Percentiles rank a stretch among this genome's conserved stretches.
Evolutionary conservation across 2,113 vertebrate species (phyloP).

Genomic region (Ammodramus savannarum): DNA sequence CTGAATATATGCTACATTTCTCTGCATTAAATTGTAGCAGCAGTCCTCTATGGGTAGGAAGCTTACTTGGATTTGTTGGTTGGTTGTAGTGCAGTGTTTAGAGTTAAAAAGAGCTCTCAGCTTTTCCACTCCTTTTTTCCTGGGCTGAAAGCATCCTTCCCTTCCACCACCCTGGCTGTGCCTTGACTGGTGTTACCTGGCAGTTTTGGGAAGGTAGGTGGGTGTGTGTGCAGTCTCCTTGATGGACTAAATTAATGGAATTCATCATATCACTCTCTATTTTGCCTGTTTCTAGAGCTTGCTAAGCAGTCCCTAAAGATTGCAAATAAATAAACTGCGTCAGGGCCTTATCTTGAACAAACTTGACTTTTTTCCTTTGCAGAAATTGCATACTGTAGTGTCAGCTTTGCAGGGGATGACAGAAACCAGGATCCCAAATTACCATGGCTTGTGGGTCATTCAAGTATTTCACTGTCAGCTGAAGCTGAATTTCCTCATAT

Average conservation of each 20-base stretch:
- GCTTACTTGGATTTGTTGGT: neutral
- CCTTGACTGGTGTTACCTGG: neutral
- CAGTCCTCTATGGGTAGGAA: neutral
- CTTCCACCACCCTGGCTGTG: accelerated
- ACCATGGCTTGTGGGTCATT: neutral
- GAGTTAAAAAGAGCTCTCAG: neutral
- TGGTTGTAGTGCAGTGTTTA: neutral
- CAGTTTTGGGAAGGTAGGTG: neutral
- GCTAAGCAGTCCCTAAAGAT: neutral
- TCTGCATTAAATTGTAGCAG: neutral
- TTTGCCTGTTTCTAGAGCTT: neutral
- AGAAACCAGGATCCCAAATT: conserved; percentile 18
- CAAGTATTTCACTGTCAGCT: neutral
- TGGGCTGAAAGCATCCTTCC: neutral
- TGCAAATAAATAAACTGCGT: neutral
- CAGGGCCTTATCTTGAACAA: neutral
- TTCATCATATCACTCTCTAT: neutral
- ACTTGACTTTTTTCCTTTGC: neutral
- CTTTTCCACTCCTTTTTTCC: neutral
- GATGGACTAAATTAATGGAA: neutral
- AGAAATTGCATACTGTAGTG: neutral
- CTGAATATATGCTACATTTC: neutral
- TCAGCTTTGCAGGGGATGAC: neutral
- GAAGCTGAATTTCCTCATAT: neutral
- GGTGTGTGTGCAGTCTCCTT: neutral